Evolutionary conservation across 2,797 vertebrate genomes (phyloP).

Genomic region (Periophthalmus magnuspinnatus): DNA sequence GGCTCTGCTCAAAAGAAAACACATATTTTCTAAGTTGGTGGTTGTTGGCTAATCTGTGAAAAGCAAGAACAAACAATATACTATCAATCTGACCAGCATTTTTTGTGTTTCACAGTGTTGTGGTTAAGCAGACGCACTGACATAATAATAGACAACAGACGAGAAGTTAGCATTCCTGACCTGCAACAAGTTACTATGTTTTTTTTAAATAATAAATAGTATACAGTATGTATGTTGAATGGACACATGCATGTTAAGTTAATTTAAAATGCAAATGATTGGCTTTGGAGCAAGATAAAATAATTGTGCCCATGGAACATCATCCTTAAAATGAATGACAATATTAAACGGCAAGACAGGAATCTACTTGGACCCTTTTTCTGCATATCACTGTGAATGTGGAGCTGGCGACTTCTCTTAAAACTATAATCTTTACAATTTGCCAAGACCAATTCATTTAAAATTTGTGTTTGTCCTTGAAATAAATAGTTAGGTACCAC

Average conservation of each 20-base stretch:
- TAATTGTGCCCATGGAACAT: neutral
- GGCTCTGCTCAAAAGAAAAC: constrained; percentile 40
- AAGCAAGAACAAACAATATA: neutral
- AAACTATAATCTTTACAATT: too few relatives aligned
- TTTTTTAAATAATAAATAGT: neutral
- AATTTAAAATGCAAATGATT: too few relatives aligned
- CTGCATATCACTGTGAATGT: neutral
- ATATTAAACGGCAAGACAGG: too few relatives aligned
- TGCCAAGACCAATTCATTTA: too few relatives aligned
- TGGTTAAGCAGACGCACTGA: neutral
- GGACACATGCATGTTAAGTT: too few relatives aligned
- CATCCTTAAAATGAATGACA: neutral
- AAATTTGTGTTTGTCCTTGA: too few relatives aligned
- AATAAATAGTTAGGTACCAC: too few relatives aligned
- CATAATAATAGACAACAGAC: neutral
- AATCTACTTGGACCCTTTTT: neutral
- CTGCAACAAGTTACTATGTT: neutral
- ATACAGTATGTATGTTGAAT: too few relatives aligned
- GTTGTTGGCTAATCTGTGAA: constrained; percentile 21
- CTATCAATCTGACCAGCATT: neutral
- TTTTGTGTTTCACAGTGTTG: neutral
- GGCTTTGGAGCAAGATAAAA: neutral
- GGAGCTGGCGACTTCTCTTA: neutral
- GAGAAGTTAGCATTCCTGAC: neutral
- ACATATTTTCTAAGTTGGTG: constrained; percentile 34